Evolutionary conservation across 1,140 invertebrate species (phyloP).

Genomic region (Eufriesea mexicana): DNA sequence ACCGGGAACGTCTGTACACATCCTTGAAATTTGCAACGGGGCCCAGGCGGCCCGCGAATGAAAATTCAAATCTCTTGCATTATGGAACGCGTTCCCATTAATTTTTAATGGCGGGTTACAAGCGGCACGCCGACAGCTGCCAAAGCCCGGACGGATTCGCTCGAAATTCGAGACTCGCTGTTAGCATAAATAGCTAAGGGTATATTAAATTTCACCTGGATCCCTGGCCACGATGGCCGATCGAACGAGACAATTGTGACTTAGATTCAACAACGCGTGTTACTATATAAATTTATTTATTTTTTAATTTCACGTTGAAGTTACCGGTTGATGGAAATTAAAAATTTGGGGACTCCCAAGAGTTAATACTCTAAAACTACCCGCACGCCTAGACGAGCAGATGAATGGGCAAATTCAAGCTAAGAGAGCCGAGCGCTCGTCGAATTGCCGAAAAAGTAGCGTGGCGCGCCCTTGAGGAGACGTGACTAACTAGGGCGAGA

Average conservation of each 20-base stretch:
- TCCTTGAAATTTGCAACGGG: slow-evolving; percentile 35
- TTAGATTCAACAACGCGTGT: no score
- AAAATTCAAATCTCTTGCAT: slow-evolving; percentile 37
- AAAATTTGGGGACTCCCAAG: no score
- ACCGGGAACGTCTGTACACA: slow-evolving; percentile 2
- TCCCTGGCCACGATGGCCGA: background rate
- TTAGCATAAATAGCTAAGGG: background rate
- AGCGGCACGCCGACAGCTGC: background rate
- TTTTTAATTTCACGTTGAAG: no score
- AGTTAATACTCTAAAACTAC: no score
- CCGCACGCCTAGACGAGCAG: no score
- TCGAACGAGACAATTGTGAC: background rate
- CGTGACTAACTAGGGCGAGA: no score
- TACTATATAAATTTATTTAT: no score
- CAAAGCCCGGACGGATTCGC: background rate
- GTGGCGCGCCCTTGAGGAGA: no score
- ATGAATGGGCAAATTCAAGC: background rate
- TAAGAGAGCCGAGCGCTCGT: background rate
- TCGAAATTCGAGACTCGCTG: background rate
- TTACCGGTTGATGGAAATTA: no score
- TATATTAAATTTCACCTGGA: slow-evolving; percentile 17
- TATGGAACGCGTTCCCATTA: slow-evolving; percentile 43
- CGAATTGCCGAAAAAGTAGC: background rate
- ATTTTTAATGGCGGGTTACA: slow-evolving; percentile 38
- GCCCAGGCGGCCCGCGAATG: background rate